Percentiles rank a stretch among this genome's conserved stretches.
phyloP scores from a whole-genome alignment of 2,888 invertebrate species.

The Cryptosula pallasiana region DNA sequence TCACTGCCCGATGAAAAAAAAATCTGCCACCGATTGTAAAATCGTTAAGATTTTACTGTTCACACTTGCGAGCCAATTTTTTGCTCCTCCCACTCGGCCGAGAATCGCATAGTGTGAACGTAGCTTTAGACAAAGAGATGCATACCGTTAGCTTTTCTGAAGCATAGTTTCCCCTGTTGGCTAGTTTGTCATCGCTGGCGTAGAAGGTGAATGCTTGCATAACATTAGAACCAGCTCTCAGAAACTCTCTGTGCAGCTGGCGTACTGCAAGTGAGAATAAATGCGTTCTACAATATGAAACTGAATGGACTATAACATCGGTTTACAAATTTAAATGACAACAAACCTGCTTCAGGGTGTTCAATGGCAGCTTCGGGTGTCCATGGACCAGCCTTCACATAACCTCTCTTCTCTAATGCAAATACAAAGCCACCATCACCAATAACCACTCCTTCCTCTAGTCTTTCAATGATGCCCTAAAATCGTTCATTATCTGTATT shows the following conservation, averaged over 20 bases:
- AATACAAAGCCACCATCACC: constrained; percentile 55
- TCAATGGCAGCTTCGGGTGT: constrained; percentile 54
- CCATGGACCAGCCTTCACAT: constrained; percentile 56
- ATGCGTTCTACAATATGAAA: too few species aligned
- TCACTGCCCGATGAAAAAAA: too few species aligned
- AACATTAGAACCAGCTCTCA: constrained; percentile 52
- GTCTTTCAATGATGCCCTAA: constrained; percentile 41
- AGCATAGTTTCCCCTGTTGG: constrained; percentile 48
- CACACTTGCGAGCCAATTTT: too few species aligned
- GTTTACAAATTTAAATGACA: too few species aligned
- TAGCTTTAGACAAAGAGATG: too few species aligned
- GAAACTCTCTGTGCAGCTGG: constrained; percentile 52
- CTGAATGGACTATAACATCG: too few species aligned
- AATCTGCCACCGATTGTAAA: too few species aligned
- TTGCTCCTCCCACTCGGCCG: too few species aligned
- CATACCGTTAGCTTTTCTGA: constrained; percentile 33
- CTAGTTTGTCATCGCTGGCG: constrained; percentile 53
- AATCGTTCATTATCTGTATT: too few species aligned
- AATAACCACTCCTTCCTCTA: constrained; percentile 50
- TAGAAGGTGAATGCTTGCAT: constrained; percentile 55
- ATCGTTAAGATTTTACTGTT: too few species aligned
- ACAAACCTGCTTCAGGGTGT: constrained; percentile 53
- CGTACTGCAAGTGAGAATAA: constrained; percentile 36
- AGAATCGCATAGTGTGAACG: too few species aligned
- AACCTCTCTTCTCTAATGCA: constrained; percentile 54